Evolutionary conservation across 2,888 invertebrate genomes (phyloP), one percentile per base, ranked within the genome.

Genomic region (Scaptomyza parva): DNA sequence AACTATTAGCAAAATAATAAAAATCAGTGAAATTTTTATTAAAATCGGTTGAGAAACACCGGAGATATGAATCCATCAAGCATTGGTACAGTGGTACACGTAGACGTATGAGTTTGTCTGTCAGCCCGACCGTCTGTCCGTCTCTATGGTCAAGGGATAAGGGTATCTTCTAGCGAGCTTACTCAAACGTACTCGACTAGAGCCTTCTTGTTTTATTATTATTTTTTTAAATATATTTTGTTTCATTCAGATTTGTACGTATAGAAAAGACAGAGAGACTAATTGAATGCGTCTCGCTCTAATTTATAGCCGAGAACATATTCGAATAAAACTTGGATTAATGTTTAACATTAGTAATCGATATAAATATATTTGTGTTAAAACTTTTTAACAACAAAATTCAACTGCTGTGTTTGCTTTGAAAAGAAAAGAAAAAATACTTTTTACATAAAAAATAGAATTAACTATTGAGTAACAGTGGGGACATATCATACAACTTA

Each of bases 211-310:
- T 8, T 14, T 35, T 17, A 2, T 14, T 8, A 17, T 35, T 8
- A 14, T 35, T 35, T 17, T 33, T 33, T 17, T 14, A 14, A 6
- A n/a, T 5, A 20, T 44, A 39, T 41, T 22, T 17, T 18, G 33
- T 53, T 22, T 4, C 22, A 61, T n/a, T 45, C 8, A 30, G 12
- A 43, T 37, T 22, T 44, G 2, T 28, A 11, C 12, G n/a, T 17
- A 12, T 14, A 11, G 0, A 9, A 45, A 47, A 63, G 40, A 62
- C 11, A 37, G 45, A 37, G 37, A 45, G 18, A 17, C 35, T 18
- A 22, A 17, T 20, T 22, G 18, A 4, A 18, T 55, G 22, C 17
- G n/a, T 70, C 48, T 55, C 51, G 48, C 53, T 68, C 40, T 11
- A 17, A 41, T 59, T 47, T 26, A 11, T 66, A n/a, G n/a, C 12